phyloP scores from a whole-genome alignment of 1,140 invertebrate species.

The Drosophila gunungcola region DNA sequence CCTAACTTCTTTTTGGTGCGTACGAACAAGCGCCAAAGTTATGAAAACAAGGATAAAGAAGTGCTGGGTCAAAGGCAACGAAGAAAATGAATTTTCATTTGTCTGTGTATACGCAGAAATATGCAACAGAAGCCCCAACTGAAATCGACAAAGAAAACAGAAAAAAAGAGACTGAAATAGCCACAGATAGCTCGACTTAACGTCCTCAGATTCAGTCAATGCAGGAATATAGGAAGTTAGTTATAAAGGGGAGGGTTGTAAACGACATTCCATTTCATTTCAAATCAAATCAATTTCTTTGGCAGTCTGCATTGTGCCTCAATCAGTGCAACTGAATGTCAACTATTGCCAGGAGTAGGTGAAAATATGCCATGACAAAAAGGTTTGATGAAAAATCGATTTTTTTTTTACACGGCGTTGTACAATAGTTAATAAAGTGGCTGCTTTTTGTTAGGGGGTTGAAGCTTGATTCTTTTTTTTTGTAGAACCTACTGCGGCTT shows the following conservation, averaged over 20 bases:
- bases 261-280: constrained; percentile 37
- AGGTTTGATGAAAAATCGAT: not conserved
- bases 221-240: constrained; percentile 9
- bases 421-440: constrained; percentile 1
- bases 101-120: constrained; percentile 23
- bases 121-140: constrained; percentile 35
- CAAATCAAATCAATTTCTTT: constrained; percentile 47
- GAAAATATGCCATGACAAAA: constrained; percentile 15
- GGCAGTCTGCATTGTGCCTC: constrained; percentile 33
- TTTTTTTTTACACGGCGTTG: not conserved
- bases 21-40: constrained; percentile 57
- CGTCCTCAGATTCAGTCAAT: constrained; percentile 26
- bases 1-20: constrained; percentile 12
- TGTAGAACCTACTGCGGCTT: not conserved
- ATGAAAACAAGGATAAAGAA: constrained; percentile 65
- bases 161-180: constrained; percentile 22
- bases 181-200: constrained; percentile 33
- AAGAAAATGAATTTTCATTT: constrained; percentile 66
- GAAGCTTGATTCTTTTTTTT: not conserved
- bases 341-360: constrained; percentile 28
- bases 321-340: constrained; percentile 40
- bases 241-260: constrained; percentile 11
- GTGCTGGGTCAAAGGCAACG: constrained; percentile 40
- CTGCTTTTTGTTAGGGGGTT: too few relatives aligned
- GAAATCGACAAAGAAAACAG: constrained; percentile 16